Conservation (phyloP, 2,113 vertebrate species). For the Dasypus novemcinctus region DNA sequence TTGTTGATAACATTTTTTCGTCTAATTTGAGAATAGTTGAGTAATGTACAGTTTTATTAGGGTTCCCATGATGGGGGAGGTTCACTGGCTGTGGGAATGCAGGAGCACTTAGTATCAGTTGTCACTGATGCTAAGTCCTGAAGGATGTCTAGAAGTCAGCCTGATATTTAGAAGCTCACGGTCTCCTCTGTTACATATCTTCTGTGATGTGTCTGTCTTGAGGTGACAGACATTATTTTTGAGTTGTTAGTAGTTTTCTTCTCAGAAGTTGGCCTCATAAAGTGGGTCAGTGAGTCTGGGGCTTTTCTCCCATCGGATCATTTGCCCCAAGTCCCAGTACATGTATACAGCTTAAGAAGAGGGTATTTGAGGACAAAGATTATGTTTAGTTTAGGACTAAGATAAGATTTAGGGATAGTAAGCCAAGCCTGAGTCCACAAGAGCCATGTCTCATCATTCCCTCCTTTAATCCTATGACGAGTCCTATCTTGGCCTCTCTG, state of each 20-base stretch:
- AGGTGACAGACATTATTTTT: neutral
- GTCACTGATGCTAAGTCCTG: neutral
- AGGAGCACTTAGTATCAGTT: neutral
- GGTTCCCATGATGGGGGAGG: too few species aligned
- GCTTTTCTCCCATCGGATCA: neutral
- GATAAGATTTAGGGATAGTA: neutral
- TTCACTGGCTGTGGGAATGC: neutral
- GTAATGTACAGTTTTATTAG: neutral
- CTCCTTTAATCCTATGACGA: neutral
- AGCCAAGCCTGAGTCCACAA: neutral
- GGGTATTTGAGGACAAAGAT: neutral
- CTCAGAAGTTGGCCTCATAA: neutral
- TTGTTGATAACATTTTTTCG: neutral
- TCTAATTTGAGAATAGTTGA: neutral
- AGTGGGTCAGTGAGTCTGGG: neutral
- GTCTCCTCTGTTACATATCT: neutral
- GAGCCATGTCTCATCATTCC: neutral
- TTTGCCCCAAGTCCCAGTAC: neutral
- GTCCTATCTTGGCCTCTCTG: neutral
- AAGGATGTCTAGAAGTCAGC: neutral
- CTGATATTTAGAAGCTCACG: neutral
- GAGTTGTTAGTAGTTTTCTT: neutral
- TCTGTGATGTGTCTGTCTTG: neutral
- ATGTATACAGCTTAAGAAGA: neutral
- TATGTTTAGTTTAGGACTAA: neutral